A percentile compares a stretch with the other conserved stretches of the same genome.
Conservation (phyloP, 2,113 vertebrate species). For the Heterotis niloticus region DNA sequence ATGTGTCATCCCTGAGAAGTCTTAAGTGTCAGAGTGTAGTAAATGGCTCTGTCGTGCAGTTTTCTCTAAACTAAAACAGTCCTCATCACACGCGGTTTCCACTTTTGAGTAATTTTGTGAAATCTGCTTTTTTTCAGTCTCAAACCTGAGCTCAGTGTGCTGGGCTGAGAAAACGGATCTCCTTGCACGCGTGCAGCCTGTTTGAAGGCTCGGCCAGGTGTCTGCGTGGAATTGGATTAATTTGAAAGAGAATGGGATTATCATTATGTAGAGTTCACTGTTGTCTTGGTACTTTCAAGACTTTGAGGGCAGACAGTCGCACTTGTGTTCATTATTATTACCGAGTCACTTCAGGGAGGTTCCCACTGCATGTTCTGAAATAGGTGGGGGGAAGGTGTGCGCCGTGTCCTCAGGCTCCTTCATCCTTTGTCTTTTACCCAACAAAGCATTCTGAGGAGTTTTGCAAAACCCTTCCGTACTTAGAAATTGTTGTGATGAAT, state of each 20-base stretch:
- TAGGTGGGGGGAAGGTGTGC: slow-evolving; percentile 54
- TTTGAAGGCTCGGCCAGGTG: slow-evolving; percentile 52
- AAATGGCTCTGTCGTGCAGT: neutral
- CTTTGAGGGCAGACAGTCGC: slow-evolving; percentile 62
- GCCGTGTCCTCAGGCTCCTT: slow-evolving; percentile 35
- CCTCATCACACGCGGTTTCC: too few relatives aligned
- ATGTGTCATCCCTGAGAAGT: neutral
- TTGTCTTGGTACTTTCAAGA: slow-evolving; percentile 48
- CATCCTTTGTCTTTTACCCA: neutral
- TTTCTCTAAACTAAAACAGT: neutral
- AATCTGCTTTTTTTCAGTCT: too few relatives aligned
- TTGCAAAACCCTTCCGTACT: neutral
- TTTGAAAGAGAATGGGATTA: slow-evolving; percentile 58
- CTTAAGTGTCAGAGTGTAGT: neutral
- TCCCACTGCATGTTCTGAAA: slow-evolving; percentile 63
- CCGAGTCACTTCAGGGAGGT: slow-evolving; percentile 64
- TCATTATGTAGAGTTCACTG: slow-evolving; percentile 52
- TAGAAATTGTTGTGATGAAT: too few relatives aligned
- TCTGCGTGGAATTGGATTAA: slow-evolving; percentile 62
- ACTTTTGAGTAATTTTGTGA: too few relatives aligned
- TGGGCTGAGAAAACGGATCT: slow-evolving; percentile 36
- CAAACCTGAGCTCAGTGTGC: neutral
- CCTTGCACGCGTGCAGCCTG: slow-evolving; percentile 47
- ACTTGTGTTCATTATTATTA: slow-evolving; percentile 70
- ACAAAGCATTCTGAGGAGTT: neutral